Evolutionary conservation across 2,888 invertebrate species (phyloP).

Genomic region (Drosophila cracens): DNA sequence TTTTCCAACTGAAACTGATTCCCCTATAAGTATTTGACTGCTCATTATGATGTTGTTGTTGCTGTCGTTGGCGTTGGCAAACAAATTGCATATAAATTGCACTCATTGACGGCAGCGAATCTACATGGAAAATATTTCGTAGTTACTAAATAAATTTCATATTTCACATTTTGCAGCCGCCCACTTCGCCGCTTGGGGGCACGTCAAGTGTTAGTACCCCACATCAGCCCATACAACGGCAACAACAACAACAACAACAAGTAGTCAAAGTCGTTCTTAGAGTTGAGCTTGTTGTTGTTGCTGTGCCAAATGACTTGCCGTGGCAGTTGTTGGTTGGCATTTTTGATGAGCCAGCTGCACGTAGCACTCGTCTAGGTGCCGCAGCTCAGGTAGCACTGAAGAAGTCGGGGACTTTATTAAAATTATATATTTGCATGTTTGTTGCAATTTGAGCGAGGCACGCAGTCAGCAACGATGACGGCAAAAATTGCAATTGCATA

Average conservation of each 20-base stretch:
- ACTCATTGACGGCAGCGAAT: conserved; percentile 70
- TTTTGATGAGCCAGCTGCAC: conserved; percentile 71
- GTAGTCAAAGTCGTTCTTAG: conserved; percentile 15
- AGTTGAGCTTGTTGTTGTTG: conserved; percentile 41
- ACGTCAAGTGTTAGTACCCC: conserved; percentile 38
- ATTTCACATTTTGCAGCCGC: conserved; percentile 59
- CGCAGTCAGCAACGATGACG: conserved; percentile 47
- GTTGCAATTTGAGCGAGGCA: conserved; percentile 71
- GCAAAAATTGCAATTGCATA: conserved; percentile 61
- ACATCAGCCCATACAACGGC: conserved; percentile 42
- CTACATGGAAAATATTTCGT: conserved; percentile 70
- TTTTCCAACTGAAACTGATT: conserved; percentile 14
- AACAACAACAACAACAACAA: conserved; percentile 32
- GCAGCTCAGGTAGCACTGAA: conserved; percentile 23
- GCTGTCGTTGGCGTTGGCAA: conserved; percentile 30
- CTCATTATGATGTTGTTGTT: conserved; percentile 44
- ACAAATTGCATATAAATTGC: conserved; percentile 79
- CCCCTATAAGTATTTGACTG: conserved; percentile 24
- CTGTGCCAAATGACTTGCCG: conserved; percentile 66
- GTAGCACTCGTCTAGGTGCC: conserved; percentile 22
- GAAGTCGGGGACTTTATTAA: conserved; percentile 68
- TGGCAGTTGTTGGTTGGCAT: conserved; percentile 67
- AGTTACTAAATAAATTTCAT: conserved; percentile 66
- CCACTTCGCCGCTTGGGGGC: conserved; percentile 24
- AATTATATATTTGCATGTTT: conserved; percentile 80